A percentile compares a stretch with the other conserved stretches of the same genome.
These are phyloP conservation scores for Phaenicophaeus curvirostris DNA, from an alignment of 2,797 vertebrate species.

Conservation along the genomic window DNA sequence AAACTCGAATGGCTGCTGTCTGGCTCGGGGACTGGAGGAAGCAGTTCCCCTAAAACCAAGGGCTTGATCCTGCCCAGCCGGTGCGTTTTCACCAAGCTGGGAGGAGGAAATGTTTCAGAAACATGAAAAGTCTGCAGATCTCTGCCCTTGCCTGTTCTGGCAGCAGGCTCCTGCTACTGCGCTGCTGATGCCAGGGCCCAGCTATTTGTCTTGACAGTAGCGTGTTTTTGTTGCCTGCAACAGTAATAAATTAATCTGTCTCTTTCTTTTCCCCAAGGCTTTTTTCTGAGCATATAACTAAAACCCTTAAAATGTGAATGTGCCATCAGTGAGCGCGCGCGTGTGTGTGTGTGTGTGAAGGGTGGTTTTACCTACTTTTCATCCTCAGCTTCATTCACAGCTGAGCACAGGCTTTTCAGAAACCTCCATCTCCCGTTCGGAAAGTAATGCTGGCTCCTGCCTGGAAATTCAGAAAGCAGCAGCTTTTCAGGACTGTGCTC, in stretches of 20 bases:
- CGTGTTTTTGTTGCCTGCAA: background rate
- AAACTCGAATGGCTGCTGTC: conserved; percentile 49
- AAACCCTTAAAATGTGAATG: background rate
- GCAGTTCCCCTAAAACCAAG: background rate
- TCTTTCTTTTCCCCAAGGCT: background rate
- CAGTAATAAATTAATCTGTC: background rate
- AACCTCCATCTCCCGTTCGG: background rate
- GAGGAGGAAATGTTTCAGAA: conserved; percentile 35
- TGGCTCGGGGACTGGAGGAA: background rate
- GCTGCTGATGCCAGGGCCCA: background rate
- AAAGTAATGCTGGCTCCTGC: background rate
- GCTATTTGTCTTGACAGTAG: conserved; percentile 11
- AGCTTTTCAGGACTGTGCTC: background rate
- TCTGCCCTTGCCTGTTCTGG: conserved; percentile 31
- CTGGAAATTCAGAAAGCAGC: background rate
- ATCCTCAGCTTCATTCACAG: background rate
- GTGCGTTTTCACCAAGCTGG: background rate
- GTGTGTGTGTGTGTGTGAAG: background rate
- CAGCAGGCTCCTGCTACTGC: background rate
- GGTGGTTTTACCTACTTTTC: background rate
- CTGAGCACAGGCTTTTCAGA: background rate
- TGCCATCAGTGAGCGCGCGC: background rate
- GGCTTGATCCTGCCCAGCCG: background rate
- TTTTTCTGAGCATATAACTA: background rate
- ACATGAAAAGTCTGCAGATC: background rate